A percentile compares a stretch with the other conserved stretches of the same genome.
These are phyloP conservation scores for Taurulus bubalis DNA, from an alignment of 2,113 vertebrate genomes.

Conservation along the genomic window DNA sequence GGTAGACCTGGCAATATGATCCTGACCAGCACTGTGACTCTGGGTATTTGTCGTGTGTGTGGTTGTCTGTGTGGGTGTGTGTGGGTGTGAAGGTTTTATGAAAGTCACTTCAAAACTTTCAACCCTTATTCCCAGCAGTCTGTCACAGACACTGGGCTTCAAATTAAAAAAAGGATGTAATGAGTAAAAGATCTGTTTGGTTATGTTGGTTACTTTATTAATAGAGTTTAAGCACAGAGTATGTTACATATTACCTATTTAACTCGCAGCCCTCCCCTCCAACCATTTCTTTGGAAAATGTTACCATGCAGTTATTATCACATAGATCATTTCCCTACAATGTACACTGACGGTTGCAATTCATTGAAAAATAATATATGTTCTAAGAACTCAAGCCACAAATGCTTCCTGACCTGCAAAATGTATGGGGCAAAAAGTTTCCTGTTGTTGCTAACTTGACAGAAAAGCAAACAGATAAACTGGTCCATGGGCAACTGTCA, in stretches of 20 bases:
- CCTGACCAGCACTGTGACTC: constrained; percentile 20
- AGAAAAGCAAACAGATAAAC: neutral
- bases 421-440: no score
- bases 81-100: constrained; percentile 36
- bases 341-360: neutral
- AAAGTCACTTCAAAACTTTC: constrained; percentile 62
- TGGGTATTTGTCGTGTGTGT: constrained; percentile 23
- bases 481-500: no score
- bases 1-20: constrained; percentile 20
- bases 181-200: neutral
- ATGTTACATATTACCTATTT: neutral
- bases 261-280: neutral
- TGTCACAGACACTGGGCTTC: constrained; percentile 1
- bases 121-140: constrained; percentile 36
- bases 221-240: neutral
- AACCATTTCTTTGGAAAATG: neutral
- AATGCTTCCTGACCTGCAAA: no score
- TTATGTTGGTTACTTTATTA: neutral
- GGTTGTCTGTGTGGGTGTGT: constrained; percentile 39
- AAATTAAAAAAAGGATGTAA: neutral
- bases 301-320: neutral
- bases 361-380: no score
- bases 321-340: neutral
- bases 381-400: no score
- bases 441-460: no score